Evolutionary conservation across 2,888 invertebrate genomes (phyloP).

Genomic region (Cinara cedri): DNA sequence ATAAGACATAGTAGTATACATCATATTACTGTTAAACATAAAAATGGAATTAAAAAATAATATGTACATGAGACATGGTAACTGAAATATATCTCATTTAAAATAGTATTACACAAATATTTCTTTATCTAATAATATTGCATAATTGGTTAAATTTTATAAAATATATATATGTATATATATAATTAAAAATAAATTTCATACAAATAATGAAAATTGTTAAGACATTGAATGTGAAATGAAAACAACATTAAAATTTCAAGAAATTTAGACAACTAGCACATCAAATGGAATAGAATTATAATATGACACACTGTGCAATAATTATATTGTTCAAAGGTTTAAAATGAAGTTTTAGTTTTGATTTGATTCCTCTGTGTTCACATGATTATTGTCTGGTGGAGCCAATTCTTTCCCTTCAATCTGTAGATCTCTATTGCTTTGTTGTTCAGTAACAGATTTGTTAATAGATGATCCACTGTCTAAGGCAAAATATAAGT

Average conservation of each 20-base stretch:
- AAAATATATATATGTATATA: neutral
- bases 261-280: neutral
- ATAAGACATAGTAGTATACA: too few relatives aligned
- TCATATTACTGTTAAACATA: too few relatives aligned
- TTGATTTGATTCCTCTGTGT: conserved; percentile 21
- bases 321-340: neutral
- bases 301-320: neutral
- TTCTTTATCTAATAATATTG: too few relatives aligned
- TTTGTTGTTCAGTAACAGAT: conserved; percentile 2
- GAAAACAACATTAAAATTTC: neutral
- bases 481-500: conserved; percentile 32
- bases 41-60: neutral
- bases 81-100: neutral
- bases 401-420: neutral
- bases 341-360: conserved; percentile 5
- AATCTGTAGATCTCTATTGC: neutral
- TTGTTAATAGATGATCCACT: neutral
- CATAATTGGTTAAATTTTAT: neutral
- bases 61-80: neutral
- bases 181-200: neutral
- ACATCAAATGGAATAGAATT: conserved; percentile 1
- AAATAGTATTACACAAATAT: neutral
- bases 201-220: conserved; percentile 1
- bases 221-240: neutral
- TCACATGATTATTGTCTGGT: neutral